Conservation (phyloP, 2,888 invertebrate genomes). For the Melieria picta region DNA sequence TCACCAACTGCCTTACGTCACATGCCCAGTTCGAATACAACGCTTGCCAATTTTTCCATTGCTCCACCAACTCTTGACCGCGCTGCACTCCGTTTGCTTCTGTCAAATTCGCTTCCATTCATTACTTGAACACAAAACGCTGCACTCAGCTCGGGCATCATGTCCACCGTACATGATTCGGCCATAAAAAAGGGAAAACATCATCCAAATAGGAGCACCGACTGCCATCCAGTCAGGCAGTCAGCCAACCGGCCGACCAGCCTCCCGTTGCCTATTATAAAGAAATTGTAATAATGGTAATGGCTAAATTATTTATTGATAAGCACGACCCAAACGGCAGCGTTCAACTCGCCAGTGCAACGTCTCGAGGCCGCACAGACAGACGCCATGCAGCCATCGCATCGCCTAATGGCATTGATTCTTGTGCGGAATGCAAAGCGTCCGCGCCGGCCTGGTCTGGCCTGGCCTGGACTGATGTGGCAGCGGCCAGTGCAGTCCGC, state of each 20-base stretch:
- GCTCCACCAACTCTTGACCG: too few species aligned
- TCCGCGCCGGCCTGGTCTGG: background rate
- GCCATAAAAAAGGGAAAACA: background rate
- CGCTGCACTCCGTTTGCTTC: too few species aligned
- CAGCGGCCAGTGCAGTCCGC: slow-evolving; percentile 3
- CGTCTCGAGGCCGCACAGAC: background rate
- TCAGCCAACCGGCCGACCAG: background rate
- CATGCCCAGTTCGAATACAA: too few species aligned
- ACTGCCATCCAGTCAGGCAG: slow-evolving; percentile 8
- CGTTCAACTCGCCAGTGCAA: slow-evolving; percentile 8
- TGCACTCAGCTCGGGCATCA: too few species aligned
- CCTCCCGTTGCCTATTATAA: slow-evolving; percentile 11
- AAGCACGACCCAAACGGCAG: background rate
- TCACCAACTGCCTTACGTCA: too few species aligned
- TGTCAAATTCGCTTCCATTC: too few species aligned
- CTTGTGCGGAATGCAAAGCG: background rate
- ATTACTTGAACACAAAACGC: too few species aligned
- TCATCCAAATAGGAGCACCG: background rate
- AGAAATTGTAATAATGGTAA: slow-evolving; percentile 30
- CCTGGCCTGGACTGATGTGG: background rate
- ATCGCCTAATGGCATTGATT: background rate
- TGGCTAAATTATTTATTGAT: slow-evolving; percentile 36
- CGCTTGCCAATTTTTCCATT: too few species aligned
- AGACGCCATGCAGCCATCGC: background rate
- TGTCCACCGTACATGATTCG: too few species aligned